Evolutionary conservation across 2,797 vertebrate genomes (phyloP).

Genomic region (Micromesistius poutassou): DNA sequence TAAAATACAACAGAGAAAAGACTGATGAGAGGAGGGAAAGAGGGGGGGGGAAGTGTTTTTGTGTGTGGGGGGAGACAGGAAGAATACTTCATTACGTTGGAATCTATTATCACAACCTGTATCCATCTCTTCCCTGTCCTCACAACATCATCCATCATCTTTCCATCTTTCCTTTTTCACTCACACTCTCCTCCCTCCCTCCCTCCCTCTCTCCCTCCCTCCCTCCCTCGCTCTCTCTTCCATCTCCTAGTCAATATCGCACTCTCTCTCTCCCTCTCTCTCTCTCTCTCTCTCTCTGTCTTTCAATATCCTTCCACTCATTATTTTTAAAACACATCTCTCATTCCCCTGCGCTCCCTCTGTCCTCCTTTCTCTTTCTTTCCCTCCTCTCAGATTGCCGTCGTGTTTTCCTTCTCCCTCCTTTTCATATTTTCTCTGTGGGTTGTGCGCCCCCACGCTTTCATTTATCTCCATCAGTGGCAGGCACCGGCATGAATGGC

Average conservation of each 20-base stretch:
- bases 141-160: slow-evolving; percentile 37
- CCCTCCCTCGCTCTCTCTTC: background rate
- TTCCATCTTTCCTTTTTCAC: slow-evolving; percentile 2
- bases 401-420: background rate
- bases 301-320: background rate
- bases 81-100: slow-evolving; percentile 43
- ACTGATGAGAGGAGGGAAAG: slow-evolving; percentile 29
- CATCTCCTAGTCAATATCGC: slow-evolving; percentile 4
- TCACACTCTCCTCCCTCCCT: background rate
- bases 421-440: slow-evolving; percentile 17
- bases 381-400: background rate
- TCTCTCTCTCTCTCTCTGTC: slow-evolving; percentile 3
- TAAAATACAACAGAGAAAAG: slow-evolving; percentile 15
- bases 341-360: background rate
- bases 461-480: slow-evolving; percentile 42
- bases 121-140: slow-evolving; percentile 19
- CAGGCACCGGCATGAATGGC: slow-evolving; percentile 33
- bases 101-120: slow-evolving; percentile 38
- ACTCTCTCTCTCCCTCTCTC: background rate
- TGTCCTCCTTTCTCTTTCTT: slow-evolving; percentile 1
- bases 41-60: slow-evolving; percentile 6
- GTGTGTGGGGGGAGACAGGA: slow-evolving; percentile 12
- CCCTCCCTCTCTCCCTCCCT: slow-evolving; percentile 6
- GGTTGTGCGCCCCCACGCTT: slow-evolving; percentile 11
- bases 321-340: background rate